phyloP scores from a whole-genome alignment of 2,797 vertebrate species.

The Manis crassicaudata region DNA sequence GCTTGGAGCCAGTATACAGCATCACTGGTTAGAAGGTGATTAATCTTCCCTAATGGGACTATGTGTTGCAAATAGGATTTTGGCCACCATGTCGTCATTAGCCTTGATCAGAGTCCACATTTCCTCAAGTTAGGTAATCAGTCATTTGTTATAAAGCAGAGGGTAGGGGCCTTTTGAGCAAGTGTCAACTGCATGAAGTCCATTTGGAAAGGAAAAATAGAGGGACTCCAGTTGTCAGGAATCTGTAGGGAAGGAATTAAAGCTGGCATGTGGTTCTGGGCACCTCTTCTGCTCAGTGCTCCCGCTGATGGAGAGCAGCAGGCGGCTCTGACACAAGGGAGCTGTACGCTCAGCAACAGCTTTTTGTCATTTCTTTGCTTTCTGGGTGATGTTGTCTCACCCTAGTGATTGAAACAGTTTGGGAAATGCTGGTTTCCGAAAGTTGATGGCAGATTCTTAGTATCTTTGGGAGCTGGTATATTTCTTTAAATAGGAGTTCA shows the following conservation, averaged over 20 bases:
- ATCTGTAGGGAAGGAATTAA: slow-evolving; percentile 69
- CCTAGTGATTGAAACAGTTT: neutral
- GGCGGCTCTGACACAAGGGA: neutral
- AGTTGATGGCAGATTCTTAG: neutral
- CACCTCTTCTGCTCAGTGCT: neutral
- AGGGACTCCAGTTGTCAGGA: slow-evolving; percentile 65
- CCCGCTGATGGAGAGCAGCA: neutral
- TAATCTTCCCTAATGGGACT: slow-evolving; percentile 83
- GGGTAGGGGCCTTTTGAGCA: slow-evolving; percentile 67
- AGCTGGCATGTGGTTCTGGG: neutral
- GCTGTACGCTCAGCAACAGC: fast-evolving
- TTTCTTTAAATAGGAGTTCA: neutral
- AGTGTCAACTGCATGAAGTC: slow-evolving; percentile 71
- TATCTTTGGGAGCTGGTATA: neutral
- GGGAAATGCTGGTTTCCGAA: neutral
- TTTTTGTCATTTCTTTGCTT: neutral
- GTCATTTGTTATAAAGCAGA: slow-evolving; percentile 80
- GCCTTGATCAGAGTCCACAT: slow-evolving; percentile 74
- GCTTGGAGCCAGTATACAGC: slow-evolving; percentile 76
- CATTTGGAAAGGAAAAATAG: slow-evolving; percentile 70
- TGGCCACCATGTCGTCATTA: slow-evolving; percentile 82
- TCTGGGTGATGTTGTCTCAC: neutral
- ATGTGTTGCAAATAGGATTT: slow-evolving; percentile 74
- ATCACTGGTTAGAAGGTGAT: slow-evolving; percentile 81
- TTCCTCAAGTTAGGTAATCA: slow-evolving; percentile 82